phyloP scores from a whole-genome alignment of 2,888 invertebrate genomes.

The Drosophila mimetica region DNA sequence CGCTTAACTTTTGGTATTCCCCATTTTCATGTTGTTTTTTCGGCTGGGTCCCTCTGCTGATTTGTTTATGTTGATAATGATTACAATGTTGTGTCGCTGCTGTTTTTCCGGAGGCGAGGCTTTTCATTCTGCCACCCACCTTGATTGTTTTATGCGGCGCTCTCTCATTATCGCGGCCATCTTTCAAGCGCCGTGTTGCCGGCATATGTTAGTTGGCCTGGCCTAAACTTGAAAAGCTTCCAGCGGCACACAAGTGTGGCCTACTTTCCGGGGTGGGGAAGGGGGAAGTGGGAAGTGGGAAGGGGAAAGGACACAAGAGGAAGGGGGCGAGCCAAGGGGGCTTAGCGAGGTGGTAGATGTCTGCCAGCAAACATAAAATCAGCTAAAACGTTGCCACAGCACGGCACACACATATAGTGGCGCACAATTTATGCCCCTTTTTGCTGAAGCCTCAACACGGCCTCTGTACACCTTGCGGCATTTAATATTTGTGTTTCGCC shows the following conservation, averaged over 20 bases:
- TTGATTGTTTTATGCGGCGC: slow-evolving; percentile 29
- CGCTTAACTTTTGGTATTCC: neutral
- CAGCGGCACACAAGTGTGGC: slow-evolving; percentile 66
- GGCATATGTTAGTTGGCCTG: slow-evolving; percentile 78
- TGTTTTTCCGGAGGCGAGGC: slow-evolving; percentile 9
- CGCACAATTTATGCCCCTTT: slow-evolving; percentile 65
- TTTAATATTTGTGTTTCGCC: slow-evolving; percentile 74
- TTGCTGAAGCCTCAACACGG: slow-evolving; percentile 64
- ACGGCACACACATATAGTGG: slow-evolving; percentile 29
- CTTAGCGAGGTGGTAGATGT: slow-evolving; percentile 9
- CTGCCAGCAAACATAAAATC: slow-evolving; percentile 72
- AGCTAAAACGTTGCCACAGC: slow-evolving; percentile 70
- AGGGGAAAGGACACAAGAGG: slow-evolving; percentile 7
- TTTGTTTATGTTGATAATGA: slow-evolving; percentile 79
- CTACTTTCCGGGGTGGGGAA: slow-evolving; percentile 55
- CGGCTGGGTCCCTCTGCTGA: slow-evolving; percentile 52
- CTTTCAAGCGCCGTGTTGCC: slow-evolving; percentile 68
- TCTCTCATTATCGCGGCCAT: slow-evolving; percentile 74
- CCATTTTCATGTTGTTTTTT: slow-evolving; percentile 16
- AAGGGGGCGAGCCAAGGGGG: neutral
- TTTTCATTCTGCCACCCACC: neutral
- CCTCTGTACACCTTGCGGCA: slow-evolving; percentile 76
- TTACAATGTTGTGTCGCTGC: slow-evolving; percentile 61
- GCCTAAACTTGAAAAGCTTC: slow-evolving; percentile 78
- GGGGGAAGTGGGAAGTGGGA: neutral